Conservation (phyloP, 2,888 invertebrate species). For the Cybosia mesomella region DNA sequence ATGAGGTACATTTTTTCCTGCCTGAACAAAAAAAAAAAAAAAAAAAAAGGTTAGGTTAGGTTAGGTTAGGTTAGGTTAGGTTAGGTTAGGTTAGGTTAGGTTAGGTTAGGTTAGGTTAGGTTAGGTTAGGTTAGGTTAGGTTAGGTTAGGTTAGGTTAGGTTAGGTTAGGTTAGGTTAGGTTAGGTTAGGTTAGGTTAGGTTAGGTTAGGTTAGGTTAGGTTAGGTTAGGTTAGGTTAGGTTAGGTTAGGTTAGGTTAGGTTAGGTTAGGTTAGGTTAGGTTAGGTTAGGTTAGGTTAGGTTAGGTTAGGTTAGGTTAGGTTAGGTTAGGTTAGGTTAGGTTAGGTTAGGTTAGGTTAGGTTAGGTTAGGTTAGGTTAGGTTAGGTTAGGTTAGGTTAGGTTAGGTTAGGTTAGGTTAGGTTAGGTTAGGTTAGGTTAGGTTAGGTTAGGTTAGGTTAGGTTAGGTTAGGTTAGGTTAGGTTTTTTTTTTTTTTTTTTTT, state of each 20-base stretch:
- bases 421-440: constrained; percentile 31
- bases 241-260: constrained; percentile 28
- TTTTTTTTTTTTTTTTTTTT: no score
- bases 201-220: constrained; percentile 20
- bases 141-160: constrained; percentile 18
- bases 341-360: constrained; percentile 23
- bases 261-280: constrained; percentile 24
- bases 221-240: constrained; percentile 20
- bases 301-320: constrained; percentile 20
- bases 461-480: constrained; percentile 45
- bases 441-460: constrained; percentile 36
- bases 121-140: constrained; percentile 20
- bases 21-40: no score
- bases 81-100: constrained; percentile 31
- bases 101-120: constrained; percentile 23
- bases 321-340: constrained; percentile 20
- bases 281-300: constrained; percentile 21
- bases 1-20: no score
- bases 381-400: constrained; percentile 45
- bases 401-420: constrained; percentile 41
- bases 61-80: constrained; percentile 31
- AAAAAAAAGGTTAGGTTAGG: constrained; percentile 31
- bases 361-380: constrained; percentile 42
- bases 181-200: constrained; percentile 19
- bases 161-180: constrained; percentile 20